Conservation (phyloP, 2,888 invertebrate species). For the Ferrisia virgata region DNA sequence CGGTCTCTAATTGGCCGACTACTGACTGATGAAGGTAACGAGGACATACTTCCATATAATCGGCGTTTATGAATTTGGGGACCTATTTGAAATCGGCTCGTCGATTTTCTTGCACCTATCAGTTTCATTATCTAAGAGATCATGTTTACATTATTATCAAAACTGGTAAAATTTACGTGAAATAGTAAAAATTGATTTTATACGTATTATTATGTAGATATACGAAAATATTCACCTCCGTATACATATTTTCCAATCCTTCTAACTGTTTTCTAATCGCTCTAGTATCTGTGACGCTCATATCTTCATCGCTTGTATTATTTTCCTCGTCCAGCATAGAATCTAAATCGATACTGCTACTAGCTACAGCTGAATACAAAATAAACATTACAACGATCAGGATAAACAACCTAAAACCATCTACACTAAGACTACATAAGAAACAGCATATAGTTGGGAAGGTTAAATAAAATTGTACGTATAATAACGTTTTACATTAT, state of each 20-base stretch:
- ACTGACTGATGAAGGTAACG: conserved; percentile 77
- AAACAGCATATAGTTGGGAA: not conserved
- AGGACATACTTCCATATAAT: conserved; percentile 78
- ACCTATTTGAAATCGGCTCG: conserved; percentile 59
- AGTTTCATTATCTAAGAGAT: conserved; percentile 59
- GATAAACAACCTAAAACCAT: not conserved
- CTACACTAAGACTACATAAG: too few species aligned
- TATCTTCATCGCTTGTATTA: conserved; percentile 60
- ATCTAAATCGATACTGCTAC: conserved; percentile 57
- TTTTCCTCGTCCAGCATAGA: conserved; percentile 65
- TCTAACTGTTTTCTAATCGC: conserved; percentile 77
- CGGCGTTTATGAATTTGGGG: conserved; percentile 58
- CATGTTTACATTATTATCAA: not conserved
- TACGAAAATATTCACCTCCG: conserved; percentile 66
- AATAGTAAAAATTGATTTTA: not conserved
- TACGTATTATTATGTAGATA: too few species aligned
- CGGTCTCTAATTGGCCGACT: conserved; percentile 73
- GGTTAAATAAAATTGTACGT: not conserved
- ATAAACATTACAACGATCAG: not conserved
- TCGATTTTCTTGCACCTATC: conserved; percentile 60
- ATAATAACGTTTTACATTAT: not conserved
- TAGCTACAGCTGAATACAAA: conserved; percentile 42
- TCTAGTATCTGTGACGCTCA: conserved; percentile 59
- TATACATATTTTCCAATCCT: conserved; percentile 82
- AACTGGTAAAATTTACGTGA: not conserved